Evolutionary conservation across 1,140 invertebrate species (phyloP).

Genomic region (Drosophila nannoptera): DNA sequence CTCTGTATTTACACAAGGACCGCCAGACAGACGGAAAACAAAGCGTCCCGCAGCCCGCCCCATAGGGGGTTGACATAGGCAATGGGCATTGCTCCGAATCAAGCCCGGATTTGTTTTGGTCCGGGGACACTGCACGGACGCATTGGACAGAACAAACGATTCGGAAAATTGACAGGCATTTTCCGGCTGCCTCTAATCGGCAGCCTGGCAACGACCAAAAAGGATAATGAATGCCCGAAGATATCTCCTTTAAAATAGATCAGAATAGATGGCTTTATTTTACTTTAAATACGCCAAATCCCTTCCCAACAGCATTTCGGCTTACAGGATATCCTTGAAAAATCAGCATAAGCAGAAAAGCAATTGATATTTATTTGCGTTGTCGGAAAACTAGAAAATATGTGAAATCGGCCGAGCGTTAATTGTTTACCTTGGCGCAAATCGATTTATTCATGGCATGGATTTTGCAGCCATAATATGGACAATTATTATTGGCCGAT

Average conservation of each 20-base stretch:
- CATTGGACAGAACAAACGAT: conserved; percentile 60
- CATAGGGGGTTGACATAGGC: conserved; percentile 19
- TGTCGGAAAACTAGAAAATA: background rate
- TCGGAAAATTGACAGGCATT: conserved; percentile 63
- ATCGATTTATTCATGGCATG: conserved; percentile 1
- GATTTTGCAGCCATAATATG: background rate
- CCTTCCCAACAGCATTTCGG: too few relatives aligned
- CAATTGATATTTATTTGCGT: conserved; percentile 3
- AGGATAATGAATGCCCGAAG: too few relatives aligned
- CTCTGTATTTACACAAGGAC: conserved; percentile 34
- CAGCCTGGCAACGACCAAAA: background rate
- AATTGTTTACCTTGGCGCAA: background rate
- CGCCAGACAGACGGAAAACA: background rate
- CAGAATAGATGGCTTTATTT: too few relatives aligned
- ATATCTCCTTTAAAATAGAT: too few relatives aligned
- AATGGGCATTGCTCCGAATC: conserved; percentile 39
- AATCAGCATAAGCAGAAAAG: too few relatives aligned
- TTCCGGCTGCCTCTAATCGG: conserved; percentile 2
- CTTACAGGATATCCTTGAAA: too few relatives aligned
- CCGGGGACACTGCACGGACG: conserved; percentile 14
- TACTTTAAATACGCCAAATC: too few relatives aligned
- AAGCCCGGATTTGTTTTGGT: conserved; percentile 52
- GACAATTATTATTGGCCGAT: background rate
- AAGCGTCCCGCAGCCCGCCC: background rate
- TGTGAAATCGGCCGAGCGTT: background rate